Conservation (phyloP, 2,113 vertebrate species). For the Entomyzon cyanotis region DNA sequence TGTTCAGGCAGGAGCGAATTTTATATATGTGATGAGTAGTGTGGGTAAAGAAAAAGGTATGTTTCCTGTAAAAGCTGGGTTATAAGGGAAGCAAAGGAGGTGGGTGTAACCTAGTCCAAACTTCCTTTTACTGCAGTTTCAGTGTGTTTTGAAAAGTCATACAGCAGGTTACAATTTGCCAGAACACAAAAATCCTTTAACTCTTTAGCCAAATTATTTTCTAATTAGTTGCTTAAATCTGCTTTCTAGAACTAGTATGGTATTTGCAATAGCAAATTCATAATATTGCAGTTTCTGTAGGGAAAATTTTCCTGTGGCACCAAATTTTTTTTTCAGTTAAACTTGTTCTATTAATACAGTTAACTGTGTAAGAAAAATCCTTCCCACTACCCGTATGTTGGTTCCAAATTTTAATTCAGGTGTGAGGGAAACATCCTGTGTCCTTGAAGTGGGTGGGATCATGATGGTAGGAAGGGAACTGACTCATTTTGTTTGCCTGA, state of each 20-base stretch:
- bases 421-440: background rate
- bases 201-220: background rate
- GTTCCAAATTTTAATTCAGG: background rate
- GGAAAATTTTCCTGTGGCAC: background rate
- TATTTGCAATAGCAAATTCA: background rate
- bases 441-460: background rate
- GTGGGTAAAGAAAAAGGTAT: background rate
- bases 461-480: background rate
- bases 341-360: background rate
- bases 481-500: background rate
- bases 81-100: background rate
- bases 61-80: background rate
- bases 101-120: background rate
- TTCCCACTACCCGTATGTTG: background rate
- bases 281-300: background rate
- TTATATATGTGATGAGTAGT: background rate
- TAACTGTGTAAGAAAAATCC: background rate
- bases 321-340: background rate
- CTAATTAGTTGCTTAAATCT: background rate
- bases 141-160: background rate
- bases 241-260: background rate
- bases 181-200: background rate
- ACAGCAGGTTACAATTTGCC: background rate
- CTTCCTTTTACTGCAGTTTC: background rate
- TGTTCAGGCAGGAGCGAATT: background rate